Evolutionary conservation across 2,888 invertebrate species (phyloP).

Genomic region (Drosophila neotestacea): DNA sequence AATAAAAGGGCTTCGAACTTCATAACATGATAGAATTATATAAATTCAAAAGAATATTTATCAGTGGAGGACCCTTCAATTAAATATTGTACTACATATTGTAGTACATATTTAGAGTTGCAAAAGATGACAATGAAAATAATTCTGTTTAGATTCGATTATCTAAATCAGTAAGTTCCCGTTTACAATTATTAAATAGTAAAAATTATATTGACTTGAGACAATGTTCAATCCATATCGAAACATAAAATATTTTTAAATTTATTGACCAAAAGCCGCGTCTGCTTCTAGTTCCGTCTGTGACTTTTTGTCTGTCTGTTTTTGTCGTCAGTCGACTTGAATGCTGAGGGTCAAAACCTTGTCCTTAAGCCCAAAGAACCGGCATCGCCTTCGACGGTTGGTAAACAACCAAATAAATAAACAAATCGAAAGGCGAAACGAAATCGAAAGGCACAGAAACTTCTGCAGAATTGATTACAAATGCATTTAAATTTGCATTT

Average conservation of each 20-base stretch:
- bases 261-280: conserved; percentile 40
- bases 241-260: conserved; percentile 32
- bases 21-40: no score
- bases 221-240: background rate
- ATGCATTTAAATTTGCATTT: conserved; percentile 61
- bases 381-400: conserved; percentile 42
- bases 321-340: conserved; percentile 11
- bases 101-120: no score
- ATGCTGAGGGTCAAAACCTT: conserved; percentile 69
- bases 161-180: background rate
- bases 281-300: conserved; percentile 42
- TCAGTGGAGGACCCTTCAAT: no score
- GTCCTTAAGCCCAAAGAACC: conserved; percentile 72
- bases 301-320: conserved; percentile 13
- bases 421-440: conserved; percentile 52
- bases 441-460: conserved; percentile 39
- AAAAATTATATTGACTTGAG: no score
- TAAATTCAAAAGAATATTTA: no score
- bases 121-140: no score
- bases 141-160: background rate
- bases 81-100: no score
- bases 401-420: conserved; percentile 45
- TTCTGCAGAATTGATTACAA: conserved; percentile 59
- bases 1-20: no score
- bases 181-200: background rate